Evolutionary conservation across 2,113 vertebrate species (phyloP).

Genomic region (Menidia beryllina): DNA sequence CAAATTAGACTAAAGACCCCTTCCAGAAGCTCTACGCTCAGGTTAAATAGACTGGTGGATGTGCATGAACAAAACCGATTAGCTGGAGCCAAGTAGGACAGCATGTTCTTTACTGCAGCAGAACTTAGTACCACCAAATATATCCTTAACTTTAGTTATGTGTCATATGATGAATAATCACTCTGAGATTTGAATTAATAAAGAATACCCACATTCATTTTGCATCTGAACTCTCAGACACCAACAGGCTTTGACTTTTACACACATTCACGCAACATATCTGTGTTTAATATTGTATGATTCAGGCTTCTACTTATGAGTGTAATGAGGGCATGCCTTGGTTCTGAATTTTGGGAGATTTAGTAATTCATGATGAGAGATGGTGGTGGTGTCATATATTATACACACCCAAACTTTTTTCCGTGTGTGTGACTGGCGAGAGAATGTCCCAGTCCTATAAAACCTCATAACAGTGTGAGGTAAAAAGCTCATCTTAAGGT

Average conservation of each 20-base stretch:
- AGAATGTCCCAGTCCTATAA: not conserved
- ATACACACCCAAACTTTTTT: not conserved
- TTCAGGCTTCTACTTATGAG: constrained; percentile 11
- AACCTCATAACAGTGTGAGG: too few relatives aligned
- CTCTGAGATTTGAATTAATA: too few relatives aligned
- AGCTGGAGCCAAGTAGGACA: constrained; percentile 13
- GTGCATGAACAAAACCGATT: constrained; percentile 25
- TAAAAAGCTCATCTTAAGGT: not conserved
- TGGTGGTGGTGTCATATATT: not conserved
- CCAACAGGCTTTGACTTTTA: constrained; percentile 1
- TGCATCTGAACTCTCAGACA: not conserved
- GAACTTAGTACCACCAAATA: too few relatives aligned
- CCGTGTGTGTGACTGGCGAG: not conserved
- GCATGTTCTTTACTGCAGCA: too few relatives aligned
- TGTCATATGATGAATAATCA: too few relatives aligned
- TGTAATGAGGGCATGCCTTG: not conserved
- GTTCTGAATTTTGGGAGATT: too few relatives aligned
- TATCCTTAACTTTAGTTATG: too few relatives aligned
- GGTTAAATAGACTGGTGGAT: constrained; percentile 41
- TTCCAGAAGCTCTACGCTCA: constrained; percentile 29
- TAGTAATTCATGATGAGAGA: too few relatives aligned
- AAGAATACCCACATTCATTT: too few relatives aligned
- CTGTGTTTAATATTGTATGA: constrained; percentile 10
- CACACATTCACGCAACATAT: constrained; percentile 17
- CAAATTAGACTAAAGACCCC: constrained; percentile 16